Evolutionary conservation across 2,888 invertebrate genomes (phyloP), one percentile per base, ranked within the genome.

Genomic region (Acleris laterana): DNA sequence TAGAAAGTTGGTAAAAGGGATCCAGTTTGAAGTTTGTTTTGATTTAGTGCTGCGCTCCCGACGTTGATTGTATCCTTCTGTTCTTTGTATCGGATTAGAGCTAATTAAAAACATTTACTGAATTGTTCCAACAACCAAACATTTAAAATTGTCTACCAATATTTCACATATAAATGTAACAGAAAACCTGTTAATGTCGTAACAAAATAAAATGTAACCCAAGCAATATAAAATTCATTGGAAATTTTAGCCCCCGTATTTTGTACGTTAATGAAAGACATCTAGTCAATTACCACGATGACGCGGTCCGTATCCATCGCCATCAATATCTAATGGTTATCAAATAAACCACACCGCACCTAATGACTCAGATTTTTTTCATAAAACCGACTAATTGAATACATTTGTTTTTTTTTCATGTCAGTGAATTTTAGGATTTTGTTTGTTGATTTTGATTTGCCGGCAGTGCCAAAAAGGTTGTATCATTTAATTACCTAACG

Each of bases 1-100:
- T 88, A 86, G 85, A 88, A 91, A 91, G 88, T 92, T 92, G 83
- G 83, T 87, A 86, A 90, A 91, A 88, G 89, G 91, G 90, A 87
- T 89, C 84, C 81, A 80, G 82, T 77, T 79, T 77, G 78, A 90
- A 90, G 87, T 90, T 91, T 89, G 88, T 89, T 91, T 89, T 91
- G 90, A 92, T 91, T 92, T 90, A 91, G 88, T 90, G 85, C 85
- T 83, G 78, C 78, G 81, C 78, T 76, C 81, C 78, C 80, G 79
- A 78, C 82, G 81, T 82, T 86, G 86, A 87, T 85, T 87, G 87
- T 88, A 84, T 85, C 88, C 88, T 87, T 87, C 82, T 81, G 77
- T 75, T 84, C 86, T 87, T 87, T 87, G 84, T 87, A 86, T 85
- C 83, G 83, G 84, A 86, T 87, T 84, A 83, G 74, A 73, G 78